Conservation (phyloP, 2,113 vertebrate genomes). For the Muscicapa adusta region DNA sequence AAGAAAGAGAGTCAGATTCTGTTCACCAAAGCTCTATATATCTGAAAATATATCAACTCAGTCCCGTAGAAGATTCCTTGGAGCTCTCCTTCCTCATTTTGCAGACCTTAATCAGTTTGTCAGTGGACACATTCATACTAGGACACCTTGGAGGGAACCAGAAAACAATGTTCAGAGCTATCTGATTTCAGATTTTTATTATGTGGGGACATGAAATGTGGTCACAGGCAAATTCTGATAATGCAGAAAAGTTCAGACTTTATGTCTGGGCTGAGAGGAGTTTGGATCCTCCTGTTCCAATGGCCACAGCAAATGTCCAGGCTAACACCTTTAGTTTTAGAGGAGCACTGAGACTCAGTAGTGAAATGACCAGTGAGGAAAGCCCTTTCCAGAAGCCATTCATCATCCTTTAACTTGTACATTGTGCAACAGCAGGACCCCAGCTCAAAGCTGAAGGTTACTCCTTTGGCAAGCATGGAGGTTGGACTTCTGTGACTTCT, state of each 20-base stretch:
- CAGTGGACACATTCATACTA: neutral
- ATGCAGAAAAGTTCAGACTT: neutral
- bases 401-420: neutral
- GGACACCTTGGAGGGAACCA: neutral
- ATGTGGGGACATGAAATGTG: accelerated
- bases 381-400: neutral
- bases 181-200: neutral
- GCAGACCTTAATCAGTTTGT: neutral
- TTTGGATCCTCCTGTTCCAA: neutral
- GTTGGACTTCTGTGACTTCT: neutral
- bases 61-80: neutral
- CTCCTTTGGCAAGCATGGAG: neutral
- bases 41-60: neutral
- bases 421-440: neutral
- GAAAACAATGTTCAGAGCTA: neutral
- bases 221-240: neutral
- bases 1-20: neutral
- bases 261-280: neutral
- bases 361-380: neutral
- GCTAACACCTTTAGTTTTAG: neutral
- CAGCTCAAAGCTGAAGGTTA: neutral
- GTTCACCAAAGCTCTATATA: neutral
- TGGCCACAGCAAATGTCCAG: neutral
- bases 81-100: neutral
- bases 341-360: neutral